Evolutionary conservation across 2,113 vertebrate genomes (phyloP), one percentile per base, ranked within the genome.

Genomic region (Mormoops blainvillei): DNA sequence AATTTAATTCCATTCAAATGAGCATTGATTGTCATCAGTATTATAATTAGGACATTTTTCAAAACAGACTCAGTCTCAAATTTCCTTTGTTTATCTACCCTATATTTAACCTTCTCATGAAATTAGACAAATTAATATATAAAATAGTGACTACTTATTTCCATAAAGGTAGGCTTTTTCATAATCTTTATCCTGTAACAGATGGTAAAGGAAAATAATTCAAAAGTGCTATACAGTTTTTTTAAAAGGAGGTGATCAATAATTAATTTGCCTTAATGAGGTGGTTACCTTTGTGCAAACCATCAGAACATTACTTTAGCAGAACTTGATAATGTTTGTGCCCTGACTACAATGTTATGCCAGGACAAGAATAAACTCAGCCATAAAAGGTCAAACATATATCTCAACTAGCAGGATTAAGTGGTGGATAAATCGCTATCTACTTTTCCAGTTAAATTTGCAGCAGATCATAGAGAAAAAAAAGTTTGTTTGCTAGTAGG

Each of bases 1-100:
- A 94, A 92, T 31, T 94, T 90, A 81, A 92, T 95, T 87, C n/a
- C 38, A 94, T 95, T 95, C 38, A 95, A 94, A 96, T 96, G 45
- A 92, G 18, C 26, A 67, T 56, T 97, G 96, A 96, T 91, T 96
- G 76, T 61, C 91, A 94, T 88, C 74, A 85, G 31, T 8, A 67
- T 89, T 80, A 48, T 94, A 96, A 97, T 95, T 90, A 97, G 76
- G 76, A 58, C 20, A 90, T 89, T 87, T 94, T 33, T 92, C 56
- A 95, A 94, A 85, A 89, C n/a, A 65, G n/a, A 65, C 38, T 78
- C 48, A 81, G 54, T 3, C 5, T 87, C 63, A 81, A 84, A 68
- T 81, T 93, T 56, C 10, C 24, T 87, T 87, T 86, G 22, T 90
- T 88, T 95, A 74, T 89, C 8, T 52, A 6, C 3, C 77, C 71